A percentile compares a stretch with the other conserved stretches of the same genome.
These are phyloP conservation scores for Bellardia bayeri DNA, from an alignment of 2,888 invertebrate genomes.

Conservation along the genomic window DNA sequence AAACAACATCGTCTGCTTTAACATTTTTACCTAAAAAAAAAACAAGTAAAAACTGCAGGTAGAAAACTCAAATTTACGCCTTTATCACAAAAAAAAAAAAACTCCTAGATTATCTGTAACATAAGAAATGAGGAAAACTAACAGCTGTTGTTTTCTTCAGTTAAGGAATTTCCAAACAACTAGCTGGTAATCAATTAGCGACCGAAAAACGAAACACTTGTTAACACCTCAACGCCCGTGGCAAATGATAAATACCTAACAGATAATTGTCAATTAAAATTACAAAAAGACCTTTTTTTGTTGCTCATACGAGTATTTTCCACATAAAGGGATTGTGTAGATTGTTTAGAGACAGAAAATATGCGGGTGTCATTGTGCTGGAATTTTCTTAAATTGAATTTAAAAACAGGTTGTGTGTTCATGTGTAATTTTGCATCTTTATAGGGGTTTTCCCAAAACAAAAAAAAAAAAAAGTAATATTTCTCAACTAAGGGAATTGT, in stretches of 20 bases:
- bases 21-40: not conserved
- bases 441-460: not conserved
- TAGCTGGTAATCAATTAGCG: slow-evolving; percentile 75
- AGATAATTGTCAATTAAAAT: not conserved
- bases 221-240: slow-evolving; percentile 80
- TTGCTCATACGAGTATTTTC: not conserved
- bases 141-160: slow-evolving; percentile 34
- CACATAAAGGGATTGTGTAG: slow-evolving; percentile 21
- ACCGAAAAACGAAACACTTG: slow-evolving; percentile 77
- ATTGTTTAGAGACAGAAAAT: not conserved
- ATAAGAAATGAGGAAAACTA: not conserved
- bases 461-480: not conserved
- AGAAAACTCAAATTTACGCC: slow-evolving; percentile 15
- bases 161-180: not conserved
- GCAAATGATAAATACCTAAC: slow-evolving; percentile 54
- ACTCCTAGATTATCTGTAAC: not conserved
- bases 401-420: slow-evolving; percentile 28
- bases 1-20: not conserved
- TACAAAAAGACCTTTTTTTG: not conserved
- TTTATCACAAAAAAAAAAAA: not conserved
- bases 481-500: not conserved
- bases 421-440: slow-evolving; percentile 6
- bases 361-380: slow-evolving; percentile 33
- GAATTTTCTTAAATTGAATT: not conserved
- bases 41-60: slow-evolving; percentile 35